Evolutionary conservation across 2,888 invertebrate genomes (phyloP).

Genomic region (Antheraea assamensis): DNA sequence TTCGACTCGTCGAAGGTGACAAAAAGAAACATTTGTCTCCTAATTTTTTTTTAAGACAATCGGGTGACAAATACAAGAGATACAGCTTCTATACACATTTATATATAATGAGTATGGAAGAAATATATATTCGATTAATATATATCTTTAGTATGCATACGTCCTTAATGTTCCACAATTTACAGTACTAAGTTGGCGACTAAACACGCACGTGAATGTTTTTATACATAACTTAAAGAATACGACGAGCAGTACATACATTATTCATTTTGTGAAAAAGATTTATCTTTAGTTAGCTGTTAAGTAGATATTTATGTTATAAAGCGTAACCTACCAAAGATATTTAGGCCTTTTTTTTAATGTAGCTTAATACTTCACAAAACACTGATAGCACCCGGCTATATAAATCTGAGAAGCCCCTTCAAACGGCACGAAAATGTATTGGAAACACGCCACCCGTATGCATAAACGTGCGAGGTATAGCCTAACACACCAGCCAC

Average conservation of each 20-base stretch:
- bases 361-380: too few species aligned
- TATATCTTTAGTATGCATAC: constrained; percentile 16
- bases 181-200: constrained; percentile 29
- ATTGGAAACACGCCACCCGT: constrained; percentile 3
- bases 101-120: too few species aligned
- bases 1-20: too few species aligned
- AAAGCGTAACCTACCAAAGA: background rate
- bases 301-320: background rate
- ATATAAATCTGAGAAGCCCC: background rate
- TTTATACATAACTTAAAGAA: constrained; percentile 39
- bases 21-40: too few species aligned
- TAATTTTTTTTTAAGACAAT: too few species aligned
- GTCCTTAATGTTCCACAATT: constrained; percentile 26
- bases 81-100: too few species aligned
- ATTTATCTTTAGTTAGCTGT: constrained; percentile 19
- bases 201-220: constrained; percentile 39
- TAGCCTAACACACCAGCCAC: constrained; percentile 2
- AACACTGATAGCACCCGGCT: background rate
- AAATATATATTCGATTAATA: too few species aligned
- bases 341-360: too few species aligned
- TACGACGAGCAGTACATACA: constrained; percentile 47
- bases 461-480: background rate
- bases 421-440: constrained; percentile 1
- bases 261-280: constrained; percentile 43
- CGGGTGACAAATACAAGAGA: too few species aligned